phyloP scores from a whole-genome alignment of 2,113 vertebrate species.

The Columba janthina region DNA sequence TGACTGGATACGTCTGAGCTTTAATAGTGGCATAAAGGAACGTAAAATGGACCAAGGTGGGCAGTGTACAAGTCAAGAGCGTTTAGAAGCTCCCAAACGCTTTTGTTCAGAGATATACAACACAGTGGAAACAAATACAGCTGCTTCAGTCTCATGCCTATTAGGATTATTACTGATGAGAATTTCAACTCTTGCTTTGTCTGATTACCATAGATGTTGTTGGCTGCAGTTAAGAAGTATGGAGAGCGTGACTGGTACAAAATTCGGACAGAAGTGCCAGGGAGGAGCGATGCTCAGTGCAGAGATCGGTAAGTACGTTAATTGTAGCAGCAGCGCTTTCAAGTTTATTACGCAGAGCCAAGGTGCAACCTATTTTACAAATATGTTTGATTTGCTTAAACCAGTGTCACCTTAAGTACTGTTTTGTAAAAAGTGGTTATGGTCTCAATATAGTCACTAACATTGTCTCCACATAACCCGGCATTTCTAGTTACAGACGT shows the following conservation, averaged over 20 bases:
- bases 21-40: not conserved
- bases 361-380: not conserved
- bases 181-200: not conserved
- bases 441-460: not conserved
- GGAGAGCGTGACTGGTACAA: slow-evolving; percentile 88
- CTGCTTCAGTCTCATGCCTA: not conserved
- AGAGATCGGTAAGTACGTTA: slow-evolving; percentile 81
- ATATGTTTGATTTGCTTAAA: not conserved
- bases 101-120: not conserved
- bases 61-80: not conserved
- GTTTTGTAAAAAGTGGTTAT: not conserved
- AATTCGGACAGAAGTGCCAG: slow-evolving; percentile 86
- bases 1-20: not conserved
- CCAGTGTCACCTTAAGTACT: no score
- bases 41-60: fast-evolving
- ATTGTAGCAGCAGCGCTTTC: no score
- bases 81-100: not conserved
- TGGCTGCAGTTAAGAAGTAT: slow-evolving; percentile 81
- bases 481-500: not conserved
- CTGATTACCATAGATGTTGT: slow-evolving; percentile 76
- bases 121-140: not conserved
- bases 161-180: not conserved
- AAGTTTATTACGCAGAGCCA: not conserved
- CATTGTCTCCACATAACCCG: not conserved
- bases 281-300: slow-evolving; percentile 85